phyloP scores from a whole-genome alignment of 2,113 vertebrate species.

The Tupaia chinensis region DNA sequence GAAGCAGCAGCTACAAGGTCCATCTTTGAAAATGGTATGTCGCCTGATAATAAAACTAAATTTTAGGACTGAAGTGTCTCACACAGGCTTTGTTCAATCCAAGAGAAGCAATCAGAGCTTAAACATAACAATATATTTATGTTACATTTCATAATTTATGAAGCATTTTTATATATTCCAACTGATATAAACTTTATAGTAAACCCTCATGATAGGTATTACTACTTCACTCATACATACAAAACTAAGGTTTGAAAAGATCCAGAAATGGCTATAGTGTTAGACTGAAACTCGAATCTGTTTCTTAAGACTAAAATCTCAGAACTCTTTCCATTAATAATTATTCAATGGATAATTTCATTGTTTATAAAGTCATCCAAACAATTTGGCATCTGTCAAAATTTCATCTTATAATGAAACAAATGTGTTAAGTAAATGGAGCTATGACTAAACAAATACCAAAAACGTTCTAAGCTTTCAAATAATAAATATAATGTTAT shows the following conservation, averaged over 20 bases:
- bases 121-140: neutral
- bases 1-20: neutral
- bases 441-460: constrained; percentile 29
- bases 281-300: constrained; percentile 19
- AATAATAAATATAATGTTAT: neutral
- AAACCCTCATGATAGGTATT: neutral
- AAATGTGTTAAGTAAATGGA: constrained; percentile 31
- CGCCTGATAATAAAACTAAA: neutral
- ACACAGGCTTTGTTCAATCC: neutral
- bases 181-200: neutral
- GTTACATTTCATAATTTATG: constrained; percentile 1
- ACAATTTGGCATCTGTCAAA: neutral
- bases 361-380: constrained; percentile 52
- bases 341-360: neutral
- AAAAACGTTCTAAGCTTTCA: constrained; percentile 26
- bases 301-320: constrained; percentile 23
- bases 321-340: constrained; percentile 17
- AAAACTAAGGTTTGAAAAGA: constrained; percentile 3
- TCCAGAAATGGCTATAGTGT: neutral
- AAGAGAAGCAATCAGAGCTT: neutral
- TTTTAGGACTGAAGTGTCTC: neutral
- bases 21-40: neutral
- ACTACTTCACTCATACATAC: neutral
- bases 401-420: constrained; percentile 53
- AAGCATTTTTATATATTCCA: neutral